Conservation (phyloP, 1,140 invertebrate genomes). For the Pentalonia nigronervosa region DNA sequence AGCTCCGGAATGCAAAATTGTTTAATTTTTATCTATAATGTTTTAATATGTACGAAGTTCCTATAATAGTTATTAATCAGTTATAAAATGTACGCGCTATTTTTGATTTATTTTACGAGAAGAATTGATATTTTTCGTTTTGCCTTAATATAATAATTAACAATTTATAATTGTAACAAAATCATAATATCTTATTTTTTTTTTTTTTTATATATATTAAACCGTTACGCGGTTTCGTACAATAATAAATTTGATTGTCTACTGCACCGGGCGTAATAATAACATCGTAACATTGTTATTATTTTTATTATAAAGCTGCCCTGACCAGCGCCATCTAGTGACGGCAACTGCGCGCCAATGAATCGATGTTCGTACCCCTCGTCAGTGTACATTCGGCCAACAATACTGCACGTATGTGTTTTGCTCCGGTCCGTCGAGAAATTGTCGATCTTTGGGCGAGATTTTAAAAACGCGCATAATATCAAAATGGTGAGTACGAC, state of each 20-base stretch:
- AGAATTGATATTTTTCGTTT: background rate
- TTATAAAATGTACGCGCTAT: background rate
- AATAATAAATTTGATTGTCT: background rate
- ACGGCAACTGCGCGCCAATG: slow-evolving; percentile 1
- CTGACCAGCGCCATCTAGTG: slow-evolving; percentile 46
- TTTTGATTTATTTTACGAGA: background rate
- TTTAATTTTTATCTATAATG: background rate
- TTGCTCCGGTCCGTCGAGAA: background rate
- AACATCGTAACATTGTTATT: background rate
- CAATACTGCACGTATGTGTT: slow-evolving; percentile 42
- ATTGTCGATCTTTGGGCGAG: slow-evolving; percentile 15
- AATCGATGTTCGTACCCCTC: slow-evolving; percentile 55
- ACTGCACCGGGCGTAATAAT: background rate
- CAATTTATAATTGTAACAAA: background rate
- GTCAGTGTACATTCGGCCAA: slow-evolving; percentile 39
- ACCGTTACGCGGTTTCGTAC: background rate
- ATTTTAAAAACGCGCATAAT: too few relatives aligned
- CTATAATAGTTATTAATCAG: background rate
- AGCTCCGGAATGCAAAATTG: background rate
- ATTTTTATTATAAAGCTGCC: background rate
- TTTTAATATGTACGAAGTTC: background rate
- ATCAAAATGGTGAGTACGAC: slow-evolving; percentile 11
- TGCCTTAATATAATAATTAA: background rate
- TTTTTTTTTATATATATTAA: background rate
- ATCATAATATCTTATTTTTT: too few relatives aligned